Evolutionary conservation across 2,113 vertebrate species (phyloP), one percentile per base, ranked within the genome.

Genomic region (Oophaga pumilio): DNA sequence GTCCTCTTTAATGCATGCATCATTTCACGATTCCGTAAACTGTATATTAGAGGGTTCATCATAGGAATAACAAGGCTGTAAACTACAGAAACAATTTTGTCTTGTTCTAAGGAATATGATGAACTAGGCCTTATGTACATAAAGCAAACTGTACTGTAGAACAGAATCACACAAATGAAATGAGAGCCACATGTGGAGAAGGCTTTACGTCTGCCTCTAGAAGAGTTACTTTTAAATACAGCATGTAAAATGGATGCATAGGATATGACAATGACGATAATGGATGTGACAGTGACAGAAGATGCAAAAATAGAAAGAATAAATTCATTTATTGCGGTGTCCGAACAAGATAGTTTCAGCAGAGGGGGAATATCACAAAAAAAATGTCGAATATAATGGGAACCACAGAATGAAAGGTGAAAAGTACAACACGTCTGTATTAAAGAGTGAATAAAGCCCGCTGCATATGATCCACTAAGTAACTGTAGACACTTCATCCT

Each of bases 31-130:
- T 86, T 86, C n/a, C 85, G 59, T 7, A 86, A 77, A 26, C 85
- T 86, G 49, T 86, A 86, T 15, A 86, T 86, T 8, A 86, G 28
- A 14, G 85, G 85, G 33, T 86, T 86, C 9, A 78, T n/a, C 73
- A 78, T 68, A 12, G 85, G 85, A 53, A 86, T 86, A 43, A 86
- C 13, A 43, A 78, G 9, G 15, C 74, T 66, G 22, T 86, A 86
- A 15, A 84, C 50, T 71, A 84, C 13, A 18, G 82, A 71, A 11
- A 28, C 24, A 28, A 57, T 50, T 52, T 17, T 17, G 50, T 84
- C 66, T 22, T 84, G 81, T 26, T 64, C 50, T 26, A 56, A 71
- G 17, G 66, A 71, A 66, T 84, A 84, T 20, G 7, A n/a, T 8
- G 82, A 84, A 20, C 28, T 71, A 1, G 82, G 82, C 14, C 82